Percentiles rank a stretch among this genome's conserved stretches.
Conservation (phyloP, 64 coral and sea anemone species). For the Pocillopora verrucosa region DNA sequence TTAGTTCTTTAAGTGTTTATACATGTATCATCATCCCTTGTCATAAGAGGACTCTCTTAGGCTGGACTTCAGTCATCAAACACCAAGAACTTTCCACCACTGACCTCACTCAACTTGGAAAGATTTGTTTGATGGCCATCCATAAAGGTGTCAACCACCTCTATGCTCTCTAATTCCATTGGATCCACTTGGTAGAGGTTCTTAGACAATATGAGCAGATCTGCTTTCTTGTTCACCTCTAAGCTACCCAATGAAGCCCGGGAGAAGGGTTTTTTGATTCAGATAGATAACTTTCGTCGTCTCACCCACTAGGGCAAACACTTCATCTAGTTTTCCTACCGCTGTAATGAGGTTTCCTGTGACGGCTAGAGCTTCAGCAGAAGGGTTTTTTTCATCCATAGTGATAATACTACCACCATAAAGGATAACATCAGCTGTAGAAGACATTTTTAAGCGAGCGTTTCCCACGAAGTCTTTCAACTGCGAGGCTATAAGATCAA, state of each 20-base stretch:
- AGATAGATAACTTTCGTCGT: constrained; percentile 21
- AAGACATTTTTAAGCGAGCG: too few relatives aligned
- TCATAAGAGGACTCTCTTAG: too few relatives aligned
- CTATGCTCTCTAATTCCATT: too few relatives aligned
- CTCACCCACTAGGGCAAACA: constrained; percentile 26
- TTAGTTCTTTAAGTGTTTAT: too few relatives aligned
- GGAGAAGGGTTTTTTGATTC: constrained; percentile 44
- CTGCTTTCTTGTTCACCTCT: constrained; percentile 23
- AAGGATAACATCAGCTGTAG: constrained; percentile 36
- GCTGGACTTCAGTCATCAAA: too few relatives aligned
- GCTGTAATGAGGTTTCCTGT: constrained; percentile 21
- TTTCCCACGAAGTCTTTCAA: too few relatives aligned
- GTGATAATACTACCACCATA: constrained; percentile 51
- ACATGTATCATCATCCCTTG: too few relatives aligned
- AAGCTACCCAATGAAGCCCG: constrained; percentile 62
- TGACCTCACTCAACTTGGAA: too few relatives aligned
- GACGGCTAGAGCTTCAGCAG: constrained; percentile 32
- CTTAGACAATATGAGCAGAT: constrained; percentile 47
- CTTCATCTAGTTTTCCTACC: constrained; percentile 32
- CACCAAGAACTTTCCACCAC: too few relatives aligned
- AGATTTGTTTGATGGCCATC: too few relatives aligned
- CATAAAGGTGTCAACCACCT: too few relatives aligned
- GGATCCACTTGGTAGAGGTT: constrained; percentile 16
- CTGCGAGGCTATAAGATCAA: too few relatives aligned
- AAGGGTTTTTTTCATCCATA: constrained; percentile 35